A percentile compares a stretch with the other conserved stretches of the same genome.
Conservation (phyloP, 2,113 vertebrate genomes). For the Falco punctatus region DNA sequence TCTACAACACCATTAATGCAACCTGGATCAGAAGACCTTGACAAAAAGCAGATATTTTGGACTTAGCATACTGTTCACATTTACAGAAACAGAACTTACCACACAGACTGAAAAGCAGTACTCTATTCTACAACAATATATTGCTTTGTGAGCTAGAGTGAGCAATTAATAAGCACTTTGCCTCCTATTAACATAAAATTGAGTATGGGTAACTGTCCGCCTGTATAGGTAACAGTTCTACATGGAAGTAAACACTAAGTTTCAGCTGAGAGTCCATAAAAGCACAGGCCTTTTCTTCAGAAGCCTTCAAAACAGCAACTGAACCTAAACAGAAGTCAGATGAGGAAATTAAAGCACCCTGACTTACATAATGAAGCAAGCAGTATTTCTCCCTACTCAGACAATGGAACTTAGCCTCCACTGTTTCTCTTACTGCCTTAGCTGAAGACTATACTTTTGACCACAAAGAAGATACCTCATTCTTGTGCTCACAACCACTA, state of each 20-base stretch:
- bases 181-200: neutral
- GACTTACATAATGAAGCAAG: neutral
- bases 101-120: neutral
- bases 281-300: neutral
- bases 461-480: neutral
- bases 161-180: neutral
- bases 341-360: neutral
- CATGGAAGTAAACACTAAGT: neutral
- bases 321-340: neutral
- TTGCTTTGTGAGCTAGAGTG: neutral
- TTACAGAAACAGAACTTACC: neutral
- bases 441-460: neutral
- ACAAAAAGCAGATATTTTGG: neutral
- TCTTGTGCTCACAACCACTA: neutral
- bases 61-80: neutral
- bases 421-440: neutral
- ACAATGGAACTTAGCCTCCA: neutral
- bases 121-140: neutral
- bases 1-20: constrained; percentile 84
- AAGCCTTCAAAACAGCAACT: neutral
- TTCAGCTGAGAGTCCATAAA: neutral
- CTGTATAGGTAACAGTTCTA: neutral
- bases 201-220: neutral
- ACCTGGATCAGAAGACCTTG: constrained; percentile 81
- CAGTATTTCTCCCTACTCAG: neutral